Base-by-base conservation (phyloP, 2,113 vertebrate species). In the Microcebus ravelobensis region DNA sequence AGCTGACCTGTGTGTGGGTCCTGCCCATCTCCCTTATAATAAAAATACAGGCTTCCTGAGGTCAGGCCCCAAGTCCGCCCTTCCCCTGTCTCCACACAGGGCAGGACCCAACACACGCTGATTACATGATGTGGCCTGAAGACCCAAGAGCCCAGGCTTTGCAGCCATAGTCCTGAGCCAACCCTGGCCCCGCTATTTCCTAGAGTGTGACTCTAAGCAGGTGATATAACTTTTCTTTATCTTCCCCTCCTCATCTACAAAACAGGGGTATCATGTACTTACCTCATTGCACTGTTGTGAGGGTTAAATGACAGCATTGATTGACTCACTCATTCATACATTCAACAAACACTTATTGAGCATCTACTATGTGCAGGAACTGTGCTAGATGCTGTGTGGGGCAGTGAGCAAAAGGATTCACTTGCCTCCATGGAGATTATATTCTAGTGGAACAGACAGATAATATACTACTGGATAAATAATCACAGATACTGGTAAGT, bases 1-100 rank as follows among this genome's bases (percentile, higher is more conserved):
- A 63, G 42, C 73, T 87, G 45, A 31, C 67, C 7, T 6, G 5
- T 6, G 25, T 74, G 25, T 45, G 29, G n/a, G 42, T 71, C 70
- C 36, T 9, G 3, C 68, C 34, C 23, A 25, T 15, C 42, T 76
- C 80, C 48, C 34, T 50, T 52, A 85, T 36, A 87, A 85, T 36
- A 87, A 96, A 85, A 74, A 94, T 8, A 86, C 36, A 95, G 81
- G n/a, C 90, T 71, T 74, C 57, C 86, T 42, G 45, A 90, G 52
- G 18, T 3, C 74, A 94, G 70, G 48, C 29, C 71, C 77, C 76
- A 71, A 10, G 34, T 29, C 80, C 31, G 36, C 31, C 55, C 73
- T 17, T 82, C 50, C 39, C 48, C 71, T 45, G 21, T 36, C 48
- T 84, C 48, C 89, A 14, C 0, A 8, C 45, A 65, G 29, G 82